Base-by-base conservation (phyloP, 2,113 vertebrate species). In the Ictidomys tridecemlineatus region DNA sequence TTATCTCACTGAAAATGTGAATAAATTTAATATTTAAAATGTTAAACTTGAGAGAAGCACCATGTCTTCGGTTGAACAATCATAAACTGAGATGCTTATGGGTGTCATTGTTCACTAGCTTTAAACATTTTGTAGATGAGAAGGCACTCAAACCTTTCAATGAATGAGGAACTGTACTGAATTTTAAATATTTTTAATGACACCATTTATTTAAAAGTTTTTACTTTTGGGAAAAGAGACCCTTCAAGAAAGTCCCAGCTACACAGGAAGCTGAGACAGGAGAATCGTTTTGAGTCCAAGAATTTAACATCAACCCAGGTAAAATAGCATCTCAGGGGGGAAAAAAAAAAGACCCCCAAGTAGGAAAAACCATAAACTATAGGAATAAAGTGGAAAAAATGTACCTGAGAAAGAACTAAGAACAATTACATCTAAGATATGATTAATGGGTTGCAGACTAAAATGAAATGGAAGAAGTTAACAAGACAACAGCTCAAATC, bases 11-110 rank as follows among this genome's bases (percentile, higher is more conserved):
- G 61, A 61, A 91, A 91, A 51, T 63, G 14, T 48, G 42, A 91
- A 72, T 58, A 53, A 91, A 82, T 12, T 61, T 94, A 86, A 80
- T 45, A 70, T 13, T 85, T 85, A 90, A 42, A 89, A 85, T 9
- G 28, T 70, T 89, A 89, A 93, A 84, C 14, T 45, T 74, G 30
- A 79, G 56, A 13, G 24, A 20, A 39, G 78, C 22, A 58, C 34
- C 72, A 89, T 32, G 48, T 79, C 67, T 93, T 34, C 30, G 51
- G 24, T 1, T 63, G 61, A 63, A 63, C 26, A 28, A 63, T 63
- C 61, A 84, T 48, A 77, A 89, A 77, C 51, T 7, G 7, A 58
- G 70, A 84, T 69, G 39, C 20, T 67, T 61, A 88, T 58, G 32
- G 37, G 39, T 8, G 53, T 10, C 51, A 61, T 2, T 70, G 20